phyloP scores from a whole-genome alignment of 2,888 invertebrate genomes.

The Apotomis betuletana region DNA sequence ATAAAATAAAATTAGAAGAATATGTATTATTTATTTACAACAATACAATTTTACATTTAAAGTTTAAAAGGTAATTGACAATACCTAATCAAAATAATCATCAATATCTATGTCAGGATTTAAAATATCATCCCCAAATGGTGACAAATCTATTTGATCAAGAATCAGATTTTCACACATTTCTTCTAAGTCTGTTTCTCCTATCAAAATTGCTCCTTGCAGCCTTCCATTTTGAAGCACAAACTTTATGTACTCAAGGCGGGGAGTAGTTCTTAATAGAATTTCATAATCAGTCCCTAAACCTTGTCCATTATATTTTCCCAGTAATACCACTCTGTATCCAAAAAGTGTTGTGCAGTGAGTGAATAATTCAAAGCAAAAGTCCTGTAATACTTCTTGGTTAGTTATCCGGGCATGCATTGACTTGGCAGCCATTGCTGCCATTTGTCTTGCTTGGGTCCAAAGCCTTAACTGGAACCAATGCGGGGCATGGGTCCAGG shows the following conservation, averaged over 20 bases:
- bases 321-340: conserved; percentile 95
- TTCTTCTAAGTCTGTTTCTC: conserved; percentile 98
- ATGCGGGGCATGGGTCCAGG: conserved; percentile 89
- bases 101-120: conserved; percentile 98
- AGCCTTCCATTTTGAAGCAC: conserved; percentile 92
- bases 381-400: conserved; percentile 91
- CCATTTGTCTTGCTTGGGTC: conserved; percentile 99
- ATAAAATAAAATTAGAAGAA: no score
- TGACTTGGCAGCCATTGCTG: conserved; percentile 94
- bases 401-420: conserved; percentile 87
- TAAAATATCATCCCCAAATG: conserved; percentile 95
- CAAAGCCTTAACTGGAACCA: conserved; percentile 98
- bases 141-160: conserved; percentile 94
- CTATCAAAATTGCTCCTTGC: conserved; percentile 97
- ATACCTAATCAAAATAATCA: conserved; percentile 96
- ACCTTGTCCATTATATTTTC: conserved; percentile 96
- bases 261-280: conserved; percentile 91
- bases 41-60: conserved; percentile 38
- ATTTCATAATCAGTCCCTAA: conserved; percentile 92
- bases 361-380: conserved; percentile 98
- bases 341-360: conserved; percentile 98
- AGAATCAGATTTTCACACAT: conserved; percentile 99
- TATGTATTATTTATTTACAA: conserved; percentile 36
- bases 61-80: background rate
- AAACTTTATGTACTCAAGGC: conserved; percentile 93